phyloP scores from a whole-genome alignment of 2,888 invertebrate genomes.

The Abrostola tripartita region DNA sequence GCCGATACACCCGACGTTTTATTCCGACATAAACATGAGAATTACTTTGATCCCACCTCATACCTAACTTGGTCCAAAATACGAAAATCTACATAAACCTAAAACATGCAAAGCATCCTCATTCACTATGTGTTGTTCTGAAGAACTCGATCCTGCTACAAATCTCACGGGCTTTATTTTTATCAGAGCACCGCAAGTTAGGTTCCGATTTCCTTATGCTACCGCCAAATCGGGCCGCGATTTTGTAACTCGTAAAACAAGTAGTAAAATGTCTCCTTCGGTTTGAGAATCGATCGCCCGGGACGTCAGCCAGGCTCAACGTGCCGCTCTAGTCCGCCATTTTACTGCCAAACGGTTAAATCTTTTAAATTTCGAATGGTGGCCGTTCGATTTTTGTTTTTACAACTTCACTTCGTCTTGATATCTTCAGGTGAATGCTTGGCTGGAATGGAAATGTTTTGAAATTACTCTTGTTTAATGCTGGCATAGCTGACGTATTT shows the following conservation, averaged over 20 bases:
- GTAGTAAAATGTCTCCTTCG: constrained; percentile 75
- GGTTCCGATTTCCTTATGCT: constrained; percentile 60
- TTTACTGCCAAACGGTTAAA: constrained; percentile 67
- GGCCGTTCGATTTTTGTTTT: constrained; percentile 57
- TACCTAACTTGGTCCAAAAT: constrained; percentile 26
- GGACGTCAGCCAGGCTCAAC: constrained; percentile 60
- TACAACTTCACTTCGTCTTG: constrained; percentile 56
- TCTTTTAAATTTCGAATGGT: constrained; percentile 75
- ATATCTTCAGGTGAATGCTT: constrained; percentile 47
- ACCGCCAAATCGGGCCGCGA: constrained; percentile 69
- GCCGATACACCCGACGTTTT: constrained; percentile 19
- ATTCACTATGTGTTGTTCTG: constrained; percentile 56
- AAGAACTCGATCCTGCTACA: constrained; percentile 57
- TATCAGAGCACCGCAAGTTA: constrained; percentile 65
- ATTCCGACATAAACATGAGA: constrained; percentile 37
- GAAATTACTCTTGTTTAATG: constrained; percentile 28
- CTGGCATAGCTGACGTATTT: constrained; percentile 3
- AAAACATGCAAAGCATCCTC: constrained; percentile 57
- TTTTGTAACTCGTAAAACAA: constrained; percentile 76
- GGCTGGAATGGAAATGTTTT: constrained; percentile 23
- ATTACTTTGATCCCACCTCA: constrained; percentile 36
- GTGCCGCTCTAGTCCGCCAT: constrained; percentile 58
- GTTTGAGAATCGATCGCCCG: constrained; percentile 73
- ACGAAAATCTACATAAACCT: constrained; percentile 48
- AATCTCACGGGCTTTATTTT: constrained; percentile 73